Evolutionary conservation across 1,140 invertebrate genomes (phyloP).

Genomic region (Bombus difficillimus): DNA sequence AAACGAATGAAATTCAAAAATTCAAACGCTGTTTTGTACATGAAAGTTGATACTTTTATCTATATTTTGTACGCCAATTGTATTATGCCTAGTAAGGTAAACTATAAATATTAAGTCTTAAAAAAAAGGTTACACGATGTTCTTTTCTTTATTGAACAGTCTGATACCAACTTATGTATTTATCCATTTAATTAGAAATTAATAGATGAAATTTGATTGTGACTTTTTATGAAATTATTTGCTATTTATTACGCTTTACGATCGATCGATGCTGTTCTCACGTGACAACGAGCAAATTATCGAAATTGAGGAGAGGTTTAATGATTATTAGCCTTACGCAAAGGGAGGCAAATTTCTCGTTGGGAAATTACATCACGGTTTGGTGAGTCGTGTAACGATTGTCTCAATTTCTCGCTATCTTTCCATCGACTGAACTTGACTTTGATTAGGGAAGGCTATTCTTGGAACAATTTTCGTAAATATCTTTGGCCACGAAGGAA

Average conservation of each 20-base stretch:
- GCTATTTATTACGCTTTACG: not conserved
- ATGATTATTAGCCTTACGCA: not conserved
- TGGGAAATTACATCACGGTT: not conserved
- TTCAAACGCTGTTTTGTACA: too few species aligned
- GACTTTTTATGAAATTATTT: not conserved
- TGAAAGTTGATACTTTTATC: too few species aligned
- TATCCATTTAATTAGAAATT: too few species aligned
- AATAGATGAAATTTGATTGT: not conserved
- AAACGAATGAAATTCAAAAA: too few species aligned
- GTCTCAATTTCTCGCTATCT: constrained; percentile 10
- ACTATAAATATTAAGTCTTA: too few species aligned
- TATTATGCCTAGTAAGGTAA: too few species aligned
- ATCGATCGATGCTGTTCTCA: too few species aligned
- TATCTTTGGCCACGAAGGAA: not conserved
- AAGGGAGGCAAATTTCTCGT: not conserved
- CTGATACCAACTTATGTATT: too few species aligned
- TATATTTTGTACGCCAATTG: too few species aligned
- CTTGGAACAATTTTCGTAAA: constrained; percentile 13
- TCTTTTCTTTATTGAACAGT: too few species aligned
- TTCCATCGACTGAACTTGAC: constrained; percentile 28
- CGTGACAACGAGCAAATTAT: not conserved
- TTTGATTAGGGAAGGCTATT: constrained; percentile 6
- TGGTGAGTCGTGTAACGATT: not conserved
- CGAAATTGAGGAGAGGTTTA: not conserved
- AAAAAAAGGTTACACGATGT: too few species aligned